Percentiles rank a stretch among this genome's conserved stretches.
These are phyloP conservation scores for Vollenhovia emeryi DNA, from an alignment of 1,140 invertebrate species.

Conservation along the genomic window DNA sequence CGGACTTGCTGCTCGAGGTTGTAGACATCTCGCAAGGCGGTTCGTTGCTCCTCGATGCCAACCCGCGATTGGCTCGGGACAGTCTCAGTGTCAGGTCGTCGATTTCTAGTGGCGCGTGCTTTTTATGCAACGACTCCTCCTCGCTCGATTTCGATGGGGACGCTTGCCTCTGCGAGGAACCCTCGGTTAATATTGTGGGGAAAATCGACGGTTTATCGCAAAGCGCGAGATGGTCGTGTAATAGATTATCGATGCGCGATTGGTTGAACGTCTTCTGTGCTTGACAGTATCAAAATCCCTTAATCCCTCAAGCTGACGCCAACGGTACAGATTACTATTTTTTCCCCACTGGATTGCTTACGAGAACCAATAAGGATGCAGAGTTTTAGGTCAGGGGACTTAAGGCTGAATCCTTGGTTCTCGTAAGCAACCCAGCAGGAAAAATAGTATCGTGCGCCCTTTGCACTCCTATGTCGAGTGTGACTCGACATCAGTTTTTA, in stretches of 20 bases:
- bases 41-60: slow-evolving; percentile 67
- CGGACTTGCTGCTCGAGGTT: slow-evolving; percentile 65
- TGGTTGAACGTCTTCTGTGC: background rate
- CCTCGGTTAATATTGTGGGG: background rate
- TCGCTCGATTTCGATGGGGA: slow-evolving; percentile 25
- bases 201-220: background rate
- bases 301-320: background rate
- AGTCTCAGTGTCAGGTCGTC: slow-evolving; percentile 66
- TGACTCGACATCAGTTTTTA: too few species aligned
- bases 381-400: too few species aligned
- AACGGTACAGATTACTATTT: too few species aligned
- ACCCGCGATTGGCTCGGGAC: slow-evolving; percentile 61
- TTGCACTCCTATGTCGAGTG: too few species aligned
- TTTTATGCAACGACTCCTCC: slow-evolving; percentile 18
- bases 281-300: background rate
- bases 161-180: background rate
- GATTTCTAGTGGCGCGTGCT: slow-evolving; percentile 61
- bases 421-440: too few species aligned
- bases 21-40: slow-evolving; percentile 63
- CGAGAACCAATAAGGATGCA: too few species aligned
- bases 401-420: too few species aligned
- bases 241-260: background rate
- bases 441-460: too few species aligned
- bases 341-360: too few species aligned
- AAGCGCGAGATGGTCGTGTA: background rate